Conservation (phyloP, 2,888 invertebrate species). For the Zaprionus obscuricornis region DNA sequence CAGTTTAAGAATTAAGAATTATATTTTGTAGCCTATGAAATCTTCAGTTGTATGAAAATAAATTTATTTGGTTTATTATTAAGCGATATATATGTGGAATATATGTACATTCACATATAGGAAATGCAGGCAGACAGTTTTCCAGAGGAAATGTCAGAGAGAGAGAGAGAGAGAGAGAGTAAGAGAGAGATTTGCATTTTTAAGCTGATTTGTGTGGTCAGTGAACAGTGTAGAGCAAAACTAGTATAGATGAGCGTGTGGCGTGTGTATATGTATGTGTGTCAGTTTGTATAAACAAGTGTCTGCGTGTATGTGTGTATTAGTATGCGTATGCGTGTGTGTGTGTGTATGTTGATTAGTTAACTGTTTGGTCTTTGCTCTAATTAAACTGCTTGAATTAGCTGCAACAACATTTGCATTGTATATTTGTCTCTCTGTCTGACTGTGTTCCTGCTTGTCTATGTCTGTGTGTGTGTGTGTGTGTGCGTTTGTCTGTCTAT, state of each 20-base stretch:
- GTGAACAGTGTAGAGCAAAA: slow-evolving; percentile 7
- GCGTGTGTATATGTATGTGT: background rate
- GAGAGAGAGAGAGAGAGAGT: background rate
- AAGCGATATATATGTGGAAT: too few species aligned
- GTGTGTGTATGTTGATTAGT: slow-evolving; percentile 18
- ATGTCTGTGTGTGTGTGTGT: too few species aligned
- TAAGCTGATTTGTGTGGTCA: slow-evolving; percentile 49
- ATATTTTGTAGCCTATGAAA: too few species aligned
- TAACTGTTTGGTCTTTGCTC: slow-evolving; percentile 37
- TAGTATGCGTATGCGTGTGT: slow-evolving; percentile 1
- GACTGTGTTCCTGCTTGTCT: too few species aligned
- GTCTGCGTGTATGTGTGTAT: background rate
- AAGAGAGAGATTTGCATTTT: slow-evolving; percentile 40
- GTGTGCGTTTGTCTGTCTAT: slow-evolving; percentile 6
- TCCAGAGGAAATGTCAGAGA: too few species aligned
- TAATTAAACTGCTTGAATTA: slow-evolving; percentile 35
- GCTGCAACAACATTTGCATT: slow-evolving; percentile 24
- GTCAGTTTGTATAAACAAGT: background rate
- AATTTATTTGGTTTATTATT: too few species aligned
- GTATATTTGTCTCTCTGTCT: background rate
- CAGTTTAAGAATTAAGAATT: too few species aligned
- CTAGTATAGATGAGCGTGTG: too few species aligned
- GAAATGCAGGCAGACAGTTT: background rate
- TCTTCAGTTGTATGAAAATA: too few species aligned
- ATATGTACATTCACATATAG: background rate